These are phyloP conservation scores for Tanaodytes sp. DNA, from an alignment of 2,888 invertebrate genomes.

Conservation along the genomic window DNA sequence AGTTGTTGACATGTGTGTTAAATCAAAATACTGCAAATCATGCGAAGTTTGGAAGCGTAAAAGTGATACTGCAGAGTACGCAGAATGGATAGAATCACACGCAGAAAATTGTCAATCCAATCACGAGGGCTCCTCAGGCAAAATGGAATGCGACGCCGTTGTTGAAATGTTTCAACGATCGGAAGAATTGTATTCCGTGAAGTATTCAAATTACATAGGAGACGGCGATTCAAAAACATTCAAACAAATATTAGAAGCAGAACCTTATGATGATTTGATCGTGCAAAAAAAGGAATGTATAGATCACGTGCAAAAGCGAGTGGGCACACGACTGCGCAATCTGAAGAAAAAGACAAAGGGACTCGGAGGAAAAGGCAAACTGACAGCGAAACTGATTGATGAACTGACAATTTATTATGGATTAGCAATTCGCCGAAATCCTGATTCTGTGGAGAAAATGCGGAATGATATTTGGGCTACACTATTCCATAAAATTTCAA, in stretches of 20 bases:
- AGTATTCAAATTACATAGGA: conserved; percentile 34
- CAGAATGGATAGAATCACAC: conserved; percentile 20
- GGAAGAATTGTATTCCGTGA: conserved; percentile 21
- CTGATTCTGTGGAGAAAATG: conserved; percentile 51
- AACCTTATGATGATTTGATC: conserved; percentile 30
- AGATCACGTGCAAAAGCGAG: conserved; percentile 41
- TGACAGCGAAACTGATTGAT: conserved; percentile 48
- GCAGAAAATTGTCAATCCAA: conserved; percentile 16
- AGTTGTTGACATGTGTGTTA: conserved; percentile 37
- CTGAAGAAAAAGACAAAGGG: conserved; percentile 41
- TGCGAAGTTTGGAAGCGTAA: conserved; percentile 37
- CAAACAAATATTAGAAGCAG: conserved; percentile 31
- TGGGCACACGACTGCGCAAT: conserved; percentile 36
- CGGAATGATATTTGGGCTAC: conserved; percentile 50
- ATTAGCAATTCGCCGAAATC: conserved; percentile 41
- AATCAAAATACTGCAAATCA: too few species aligned
- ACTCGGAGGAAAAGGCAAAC: conserved; percentile 34
- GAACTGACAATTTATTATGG: conserved; percentile 36
- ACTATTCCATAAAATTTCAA: conserved; percentile 49
- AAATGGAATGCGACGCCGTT: conserved; percentile 18
- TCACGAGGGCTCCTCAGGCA: conserved; percentile 23
- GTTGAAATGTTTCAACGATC: conserved; percentile 37
- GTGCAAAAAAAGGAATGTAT: conserved; percentile 41
- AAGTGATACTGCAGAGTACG: conserved; percentile 42
- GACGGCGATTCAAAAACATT: conserved; percentile 34